phyloP scores from a whole-genome alignment of 1,140 invertebrate species.

The Drosophila grimshawi region DNA sequence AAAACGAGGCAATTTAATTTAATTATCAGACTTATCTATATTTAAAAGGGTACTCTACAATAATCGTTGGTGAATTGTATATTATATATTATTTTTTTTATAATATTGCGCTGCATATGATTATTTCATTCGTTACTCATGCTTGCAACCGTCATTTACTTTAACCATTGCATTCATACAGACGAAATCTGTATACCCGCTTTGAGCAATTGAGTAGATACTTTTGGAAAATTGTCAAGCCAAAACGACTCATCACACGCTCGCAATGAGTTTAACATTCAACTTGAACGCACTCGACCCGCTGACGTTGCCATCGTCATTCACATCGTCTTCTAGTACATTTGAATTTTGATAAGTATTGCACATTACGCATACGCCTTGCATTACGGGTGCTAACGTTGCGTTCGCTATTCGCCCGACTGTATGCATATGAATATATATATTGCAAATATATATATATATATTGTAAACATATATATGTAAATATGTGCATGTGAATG shows the following conservation, averaged over 20 bases:
- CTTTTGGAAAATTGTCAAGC: slow-evolving; percentile 23
- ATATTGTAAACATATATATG: not conserved
- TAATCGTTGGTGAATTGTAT: too few species aligned
- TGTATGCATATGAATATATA: slow-evolving; percentile 1
- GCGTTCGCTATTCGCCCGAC: slow-evolving; percentile 9
- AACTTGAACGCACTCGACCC: slow-evolving; percentile 78
- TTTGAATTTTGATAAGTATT: slow-evolving; percentile 68
- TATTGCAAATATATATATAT: not conserved
- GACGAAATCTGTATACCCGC: slow-evolving; percentile 4
- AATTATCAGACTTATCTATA: too few species aligned
- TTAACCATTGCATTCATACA: not conserved
- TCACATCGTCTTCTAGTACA: slow-evolving; percentile 42
- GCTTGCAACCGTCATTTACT: too few species aligned
- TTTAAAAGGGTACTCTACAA: too few species aligned
- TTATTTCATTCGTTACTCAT: not conserved
- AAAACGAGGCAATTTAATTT: too few species aligned
- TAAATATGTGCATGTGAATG: slow-evolving; percentile 12
- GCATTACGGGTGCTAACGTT: slow-evolving; percentile 16
- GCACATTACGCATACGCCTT: slow-evolving; percentile 76
- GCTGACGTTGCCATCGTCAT: slow-evolving; percentile 25
- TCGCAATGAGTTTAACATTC: slow-evolving; percentile 64
- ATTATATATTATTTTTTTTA: too few species aligned
- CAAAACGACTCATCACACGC: slow-evolving; percentile 12
- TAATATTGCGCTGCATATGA: not conserved
- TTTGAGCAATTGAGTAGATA: not conserved